Base-by-base conservation (phyloP, 2,888 invertebrate genomes). In the Anagyrus pseudococci region DNA sequence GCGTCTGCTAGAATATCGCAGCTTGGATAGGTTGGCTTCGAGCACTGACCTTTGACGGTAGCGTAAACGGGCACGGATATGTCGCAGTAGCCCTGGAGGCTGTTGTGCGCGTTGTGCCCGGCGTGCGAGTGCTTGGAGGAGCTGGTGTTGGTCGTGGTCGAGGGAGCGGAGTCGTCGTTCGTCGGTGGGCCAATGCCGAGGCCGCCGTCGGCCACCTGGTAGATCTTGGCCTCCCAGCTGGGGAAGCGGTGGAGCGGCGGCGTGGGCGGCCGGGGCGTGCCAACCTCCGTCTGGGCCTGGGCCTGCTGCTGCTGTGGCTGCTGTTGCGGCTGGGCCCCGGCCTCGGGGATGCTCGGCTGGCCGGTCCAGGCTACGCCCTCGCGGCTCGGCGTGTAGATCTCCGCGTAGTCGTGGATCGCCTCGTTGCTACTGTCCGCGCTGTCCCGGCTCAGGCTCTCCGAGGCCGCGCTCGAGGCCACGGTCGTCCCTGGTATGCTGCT, bases 171-270 rank as follows among this genome's bases (percentile, higher is more conserved):
- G 58, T 80, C 80, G 56, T 80, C 80, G 66, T 77, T 78, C 22
- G 77, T 75, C 41, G 76, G 70, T 40, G 78, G 77, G 66, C 80
- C 80, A 57, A 80, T 80, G 41, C 80, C 80, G 59, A 81, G 73
- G 6, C 80, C 80, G 40, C 80, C 80, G 59, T 81, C 81, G 2
- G 81, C 81, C 61, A 81, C 79, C 85, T 95, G 94, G 81, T 96
- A 96, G 74, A 96, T 96, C 79, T 95, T 89, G n/a, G 94, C 95
- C 82, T 96, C 96, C 96, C 96, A 96, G 73, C 92, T 92, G 4
- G 94, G 94, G 79, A 93, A 93, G 76, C 96, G 86, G 79, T 96
- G 96, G 58, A 96, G 81, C 0, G 96, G 96, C 23, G 96, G 96
- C 0, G 96, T 95, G 15, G 95, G 95, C 0, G 95, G 92, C 68